These are phyloP conservation scores for Ochotona curzoniae DNA, from an alignment of 2,113 vertebrate genomes.

Conservation along the genomic window DNA sequence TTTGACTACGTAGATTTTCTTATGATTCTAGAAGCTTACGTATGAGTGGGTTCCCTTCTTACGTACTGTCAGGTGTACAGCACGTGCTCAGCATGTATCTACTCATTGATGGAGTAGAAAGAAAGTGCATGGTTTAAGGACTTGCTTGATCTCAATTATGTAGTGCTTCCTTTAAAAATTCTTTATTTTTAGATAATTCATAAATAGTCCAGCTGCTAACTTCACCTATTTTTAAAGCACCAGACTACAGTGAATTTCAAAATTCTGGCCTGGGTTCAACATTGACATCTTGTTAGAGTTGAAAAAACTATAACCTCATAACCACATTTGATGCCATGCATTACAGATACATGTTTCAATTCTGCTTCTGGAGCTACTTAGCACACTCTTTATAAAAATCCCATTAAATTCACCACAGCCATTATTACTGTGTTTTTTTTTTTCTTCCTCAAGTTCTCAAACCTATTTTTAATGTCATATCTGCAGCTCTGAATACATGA, in stretches of 20 bases:
- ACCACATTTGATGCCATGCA: background rate
- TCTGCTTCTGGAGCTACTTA: conserved; percentile 11
- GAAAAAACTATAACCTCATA: conserved; percentile 1
- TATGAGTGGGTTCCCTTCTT: background rate
- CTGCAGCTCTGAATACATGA: background rate
- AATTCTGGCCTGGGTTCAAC: conserved; percentile 18
- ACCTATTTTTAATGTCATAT: background rate
- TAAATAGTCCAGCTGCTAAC: background rate
- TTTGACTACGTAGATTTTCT: background rate
- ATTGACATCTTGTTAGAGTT: conserved; percentile 31
- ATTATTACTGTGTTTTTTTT: background rate
- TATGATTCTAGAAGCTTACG: background rate
- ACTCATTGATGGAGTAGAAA: background rate
- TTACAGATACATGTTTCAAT: conserved; percentile 59
- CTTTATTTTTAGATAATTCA: conserved; percentile 14
- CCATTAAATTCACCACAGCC: background rate
- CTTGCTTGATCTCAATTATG: background rate
- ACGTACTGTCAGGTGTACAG: accelerated
- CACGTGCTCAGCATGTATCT: background rate
- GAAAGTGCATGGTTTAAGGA: background rate
- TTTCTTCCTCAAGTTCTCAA: background rate
- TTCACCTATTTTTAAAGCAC: conserved; percentile 56
- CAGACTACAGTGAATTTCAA: background rate
- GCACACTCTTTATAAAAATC: conserved; percentile 19
- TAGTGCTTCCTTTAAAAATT: background rate